phyloP scores from a whole-genome alignment of 1,140 invertebrate species.

The Acromyrmex echinatior region DNA sequence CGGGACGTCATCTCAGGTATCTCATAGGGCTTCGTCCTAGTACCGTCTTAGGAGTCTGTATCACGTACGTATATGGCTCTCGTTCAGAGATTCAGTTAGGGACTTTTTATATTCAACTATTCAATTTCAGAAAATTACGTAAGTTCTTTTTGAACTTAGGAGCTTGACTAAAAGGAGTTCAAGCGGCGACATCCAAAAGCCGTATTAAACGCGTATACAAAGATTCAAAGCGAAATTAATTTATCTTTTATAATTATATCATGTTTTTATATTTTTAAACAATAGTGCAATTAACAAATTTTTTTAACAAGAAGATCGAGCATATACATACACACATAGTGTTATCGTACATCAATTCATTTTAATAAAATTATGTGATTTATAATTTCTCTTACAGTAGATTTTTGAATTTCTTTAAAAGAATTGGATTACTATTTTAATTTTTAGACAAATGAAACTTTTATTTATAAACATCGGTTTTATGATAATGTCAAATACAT shows the following conservation, averaged over 20 bases:
- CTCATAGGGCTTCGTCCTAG: constrained; percentile 17
- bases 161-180: not conserved
- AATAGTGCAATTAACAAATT: not conserved
- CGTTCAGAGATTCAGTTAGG: not conserved
- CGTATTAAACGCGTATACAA: not conserved
- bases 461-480: not conserved
- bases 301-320: not conserved
- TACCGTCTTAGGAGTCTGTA: constrained; percentile 4
- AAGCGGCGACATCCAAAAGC: not conserved
- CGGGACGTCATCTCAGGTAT: constrained; percentile 46
- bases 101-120: constrained; percentile 33
- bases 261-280: not conserved
- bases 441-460: not conserved
- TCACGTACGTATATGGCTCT: not conserved
- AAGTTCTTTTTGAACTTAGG: not conserved
- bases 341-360: not conserved
- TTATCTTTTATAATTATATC: not conserved
- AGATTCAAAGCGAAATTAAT: not conserved
- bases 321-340: not conserved
- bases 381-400: not conserved
- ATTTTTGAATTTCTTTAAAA: not conserved
- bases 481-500: not conserved
- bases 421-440: not conserved
- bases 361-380: not conserved
- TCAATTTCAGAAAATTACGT: constrained; percentile 5